Base-by-base conservation (phyloP, 2,797 vertebrate genomes). In the Pantherophis alleghaniensis region DNA sequence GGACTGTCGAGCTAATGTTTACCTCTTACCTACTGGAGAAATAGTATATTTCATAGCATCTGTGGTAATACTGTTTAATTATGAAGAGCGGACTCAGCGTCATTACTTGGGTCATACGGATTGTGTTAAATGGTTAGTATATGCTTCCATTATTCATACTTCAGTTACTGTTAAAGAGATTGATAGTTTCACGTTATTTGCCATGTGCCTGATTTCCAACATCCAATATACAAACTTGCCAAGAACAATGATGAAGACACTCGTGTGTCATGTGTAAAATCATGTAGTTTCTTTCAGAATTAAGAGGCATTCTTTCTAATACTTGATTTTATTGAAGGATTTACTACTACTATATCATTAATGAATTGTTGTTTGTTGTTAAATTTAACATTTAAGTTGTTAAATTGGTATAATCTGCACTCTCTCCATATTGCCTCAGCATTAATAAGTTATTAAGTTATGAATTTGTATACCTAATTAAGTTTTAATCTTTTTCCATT, bases 31-130 rank as follows among this genome's bases (percentile, higher is more conserved):
- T 94, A 99, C 99, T 0, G 99, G 99, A 91, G 99, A 99, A 97
- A 99, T 99, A 0, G 98, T 99, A 2, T 99, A 99, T 97, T 99
- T 99, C 95, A 98, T 99, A 11, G 99, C 99, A 26, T 99, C 99
- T 0, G 98, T 99, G 18, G 99, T 99, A 26, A 98, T 99, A 94
- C 97, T 99, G 0, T 99, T 99, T 97, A 99, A 99, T 97, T 99
- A 99, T 5, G 99, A 99, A 90, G 99, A 99, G 87, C 98, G 98
- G 94, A 99, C 99, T 79, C 99, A 99, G 93, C 98, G 99, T 53
- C 99, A 99, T 97, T 99, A 99, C 97, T 97, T 99, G 91, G 99
- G 99, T 94, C 99, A 99, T 96, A 99, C 98, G 0, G 99, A 99
- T 97, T 99, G 99, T 0, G 98, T 99, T 93, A 99, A 99, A 97